phyloP scores from a whole-genome alignment of 2,888 invertebrate species.

The Ceramica pisi region DNA sequence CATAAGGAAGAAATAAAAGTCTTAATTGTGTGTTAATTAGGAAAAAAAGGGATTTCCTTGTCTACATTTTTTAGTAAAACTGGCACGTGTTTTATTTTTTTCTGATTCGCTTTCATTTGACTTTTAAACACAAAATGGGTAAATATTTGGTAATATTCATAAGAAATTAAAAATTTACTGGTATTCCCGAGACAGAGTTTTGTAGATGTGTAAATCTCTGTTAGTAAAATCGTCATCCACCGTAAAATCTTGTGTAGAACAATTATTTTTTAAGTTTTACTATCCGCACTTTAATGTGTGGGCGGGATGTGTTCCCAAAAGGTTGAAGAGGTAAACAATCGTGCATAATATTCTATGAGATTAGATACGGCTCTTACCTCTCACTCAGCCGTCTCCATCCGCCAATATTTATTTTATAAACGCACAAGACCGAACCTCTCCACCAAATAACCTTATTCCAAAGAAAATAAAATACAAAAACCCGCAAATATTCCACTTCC shows the following conservation, averaged over 20 bases:
- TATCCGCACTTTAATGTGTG: background rate
- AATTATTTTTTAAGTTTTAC: background rate
- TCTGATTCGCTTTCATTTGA: background rate
- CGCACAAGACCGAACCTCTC: conserved; percentile 28
- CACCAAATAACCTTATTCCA: conserved; percentile 58
- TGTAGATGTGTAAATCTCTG: too few species aligned
- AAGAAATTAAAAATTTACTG: too few species aligned
- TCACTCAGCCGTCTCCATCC: conserved; percentile 11
- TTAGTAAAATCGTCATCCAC: too few species aligned
- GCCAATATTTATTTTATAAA: conserved; percentile 40
- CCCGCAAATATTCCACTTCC: conserved; percentile 56
- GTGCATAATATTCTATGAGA: conserved; percentile 18
- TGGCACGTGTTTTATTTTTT: background rate
- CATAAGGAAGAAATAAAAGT: background rate
- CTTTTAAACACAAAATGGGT: background rate
- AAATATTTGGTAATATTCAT: background rate
- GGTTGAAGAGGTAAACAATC: conserved; percentile 3
- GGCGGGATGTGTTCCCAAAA: background rate
- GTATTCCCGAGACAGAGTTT: too few species aligned
- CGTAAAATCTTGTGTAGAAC: background rate
- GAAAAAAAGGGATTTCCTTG: background rate
- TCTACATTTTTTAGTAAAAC: background rate
- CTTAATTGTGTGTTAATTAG: conserved; percentile 11
- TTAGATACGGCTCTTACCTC: conserved; percentile 38
- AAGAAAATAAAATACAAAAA: conserved; percentile 53